Base-by-base conservation (phyloP, 1,140 invertebrate genomes). In the Alviniconcha marisindica region DNA sequence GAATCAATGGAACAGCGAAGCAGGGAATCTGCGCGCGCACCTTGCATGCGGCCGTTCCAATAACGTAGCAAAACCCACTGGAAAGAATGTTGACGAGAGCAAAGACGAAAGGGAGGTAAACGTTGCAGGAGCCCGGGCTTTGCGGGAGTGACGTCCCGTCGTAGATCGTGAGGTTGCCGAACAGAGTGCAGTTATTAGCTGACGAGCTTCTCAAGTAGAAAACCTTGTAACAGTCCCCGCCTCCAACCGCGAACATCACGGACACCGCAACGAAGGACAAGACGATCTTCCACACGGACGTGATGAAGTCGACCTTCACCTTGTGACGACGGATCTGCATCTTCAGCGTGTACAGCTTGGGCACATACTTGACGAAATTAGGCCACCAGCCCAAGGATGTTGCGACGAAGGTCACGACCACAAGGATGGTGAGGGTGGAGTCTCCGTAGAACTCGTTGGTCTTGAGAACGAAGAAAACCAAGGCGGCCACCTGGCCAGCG, bases 301-400 rank as follows among this genome's bases (percentile, higher is more conserved):
- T 84, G 18, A 89, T 66, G 1, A 91, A 78, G 28, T 88, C 84
- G 2, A 89, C 81, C 51, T 91, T 91, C 28, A 88, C 87, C 48
- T 87, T 80, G 15, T 83, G 79, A 38, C 81, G 74, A 24, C 84
- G 81, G 60, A 88, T 84, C 0, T 63, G 28, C 24, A 56, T 81
- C 40, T 81, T 66, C 66, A 87, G 42, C 24, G 51, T 2, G 44
- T 66, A 78, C 24, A 86, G 40, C 48, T 84, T 77, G 21, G 69
- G 80, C 3, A 82, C 81, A 7, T 77, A 73, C 44, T 85, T 87
- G 2, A 89, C 88, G 81, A 86, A 92, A 81, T 91, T 91, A 40
- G 91, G 88, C 89, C 90, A 90, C 88, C 88, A 91, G 38, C 78
- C 84, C 18, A 91, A 33, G 18, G 90, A 90, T 21, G 86, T 86